Evolutionary conservation across 2,888 invertebrate species (phyloP).

Genomic region (Boloria euphrosyne): DNA sequence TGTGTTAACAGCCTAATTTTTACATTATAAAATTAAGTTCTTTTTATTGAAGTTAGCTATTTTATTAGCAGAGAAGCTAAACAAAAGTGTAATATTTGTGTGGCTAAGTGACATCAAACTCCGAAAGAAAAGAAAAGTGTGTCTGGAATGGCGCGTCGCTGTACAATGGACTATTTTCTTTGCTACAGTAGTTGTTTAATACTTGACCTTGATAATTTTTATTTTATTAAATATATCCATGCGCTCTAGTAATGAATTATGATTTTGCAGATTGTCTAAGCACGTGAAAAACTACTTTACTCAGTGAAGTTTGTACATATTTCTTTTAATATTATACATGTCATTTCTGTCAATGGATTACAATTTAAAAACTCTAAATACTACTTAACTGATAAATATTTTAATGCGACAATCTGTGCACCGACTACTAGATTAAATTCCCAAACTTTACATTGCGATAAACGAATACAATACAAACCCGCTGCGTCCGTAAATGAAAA

Average conservation of each 20-base stretch:
- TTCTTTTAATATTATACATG: conserved; percentile 5
- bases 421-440: conserved; percentile 26
- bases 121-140: conserved; percentile 27
- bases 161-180: conserved; percentile 36
- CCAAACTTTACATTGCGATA: conserved; percentile 26
- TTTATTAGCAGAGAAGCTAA: conserved; percentile 5
- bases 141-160: conserved; percentile 41
- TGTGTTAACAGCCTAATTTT: background rate
- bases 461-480: conserved; percentile 66
- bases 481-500: conserved; percentile 66
- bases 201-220: conserved; percentile 30
- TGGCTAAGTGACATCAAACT: conserved; percentile 23
- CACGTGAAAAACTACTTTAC: conserved; percentile 2
- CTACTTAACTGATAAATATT: conserved; percentile 22
- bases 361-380: conserved; percentile 11
- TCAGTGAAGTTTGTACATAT: background rate
- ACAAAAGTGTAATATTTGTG: conserved; percentile 19
- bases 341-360: conserved; percentile 4
- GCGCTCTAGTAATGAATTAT: conserved; percentile 31
- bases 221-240: conserved; percentile 22
- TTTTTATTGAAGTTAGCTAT: background rate
- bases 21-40: background rate
- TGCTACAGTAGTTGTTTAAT: conserved; percentile 20
- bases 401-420: conserved; percentile 26
- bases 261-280: conserved; percentile 16